These are phyloP conservation scores for Coenobita brevimanus DNA, from an alignment of 1,140 invertebrate genomes.

Conservation along the genomic window DNA sequence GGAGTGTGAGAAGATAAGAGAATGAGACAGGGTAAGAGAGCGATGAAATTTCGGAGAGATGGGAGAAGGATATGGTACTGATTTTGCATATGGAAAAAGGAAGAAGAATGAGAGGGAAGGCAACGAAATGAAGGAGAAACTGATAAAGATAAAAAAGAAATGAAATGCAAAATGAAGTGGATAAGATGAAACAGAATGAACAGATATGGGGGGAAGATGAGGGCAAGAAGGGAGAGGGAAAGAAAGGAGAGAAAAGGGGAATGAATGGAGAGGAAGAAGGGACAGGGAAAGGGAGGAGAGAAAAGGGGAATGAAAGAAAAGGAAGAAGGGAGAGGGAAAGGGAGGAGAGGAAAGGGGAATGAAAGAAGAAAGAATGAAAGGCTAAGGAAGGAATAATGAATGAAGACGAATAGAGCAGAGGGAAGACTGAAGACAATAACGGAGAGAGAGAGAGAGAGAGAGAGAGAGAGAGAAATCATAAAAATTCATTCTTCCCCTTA, in stretches of 20 bases:
- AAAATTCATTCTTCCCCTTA: not conserved
- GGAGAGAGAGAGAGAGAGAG: conserved; percentile 12
- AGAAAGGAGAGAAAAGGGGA: not conserved
- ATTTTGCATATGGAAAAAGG: conserved; percentile 7
- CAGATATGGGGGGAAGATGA: too few relatives aligned
- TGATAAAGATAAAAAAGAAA: not conserved
- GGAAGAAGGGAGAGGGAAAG: not conserved
- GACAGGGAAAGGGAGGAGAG: not conserved
- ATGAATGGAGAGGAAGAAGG: not conserved
- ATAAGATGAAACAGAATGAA: not conserved
- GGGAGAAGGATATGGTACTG: too few relatives aligned
- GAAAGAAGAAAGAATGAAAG: not conserved
- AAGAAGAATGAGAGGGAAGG: conserved; percentile 11
- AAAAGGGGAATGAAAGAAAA: not conserved
- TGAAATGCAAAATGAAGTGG: not conserved
- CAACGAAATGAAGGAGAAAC: not conserved
- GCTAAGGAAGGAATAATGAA: not conserved
- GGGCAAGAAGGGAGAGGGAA: not conserved
- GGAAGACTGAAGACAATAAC: not conserved
- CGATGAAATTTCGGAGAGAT: too few relatives aligned
- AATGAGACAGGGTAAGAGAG: too few relatives aligned
- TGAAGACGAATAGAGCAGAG: not conserved
- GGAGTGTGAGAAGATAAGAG: not conserved
- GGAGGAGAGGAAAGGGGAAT: not conserved
- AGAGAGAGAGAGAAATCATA: conserved; percentile 4